phyloP scores from a whole-genome alignment of 2,797 vertebrate genomes.

The Hirundo rustica region DNA sequence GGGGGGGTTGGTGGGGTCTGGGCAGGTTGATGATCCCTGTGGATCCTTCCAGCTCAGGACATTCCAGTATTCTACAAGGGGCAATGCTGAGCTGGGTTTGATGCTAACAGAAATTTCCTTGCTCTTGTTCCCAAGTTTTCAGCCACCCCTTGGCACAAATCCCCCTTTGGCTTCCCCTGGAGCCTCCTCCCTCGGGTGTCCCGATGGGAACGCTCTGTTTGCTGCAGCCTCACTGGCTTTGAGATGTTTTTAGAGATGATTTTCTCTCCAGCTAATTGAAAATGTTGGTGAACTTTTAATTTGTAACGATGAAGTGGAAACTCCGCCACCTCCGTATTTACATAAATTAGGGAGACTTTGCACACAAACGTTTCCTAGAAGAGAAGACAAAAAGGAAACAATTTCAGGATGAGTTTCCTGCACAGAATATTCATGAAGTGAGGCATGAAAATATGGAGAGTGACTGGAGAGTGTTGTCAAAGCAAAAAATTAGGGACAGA shows the following conservation, averaged over 20 bases:
- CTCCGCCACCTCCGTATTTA: not conserved
- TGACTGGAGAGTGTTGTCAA: not conserved
- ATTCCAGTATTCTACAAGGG: not conserved
- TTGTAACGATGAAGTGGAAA: conserved; percentile 42
- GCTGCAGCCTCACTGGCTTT: not conserved
- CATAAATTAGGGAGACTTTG: conserved; percentile 52
- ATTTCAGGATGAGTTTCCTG: conserved; percentile 30
- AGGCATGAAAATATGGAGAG: not conserved
- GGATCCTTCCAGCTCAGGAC: not conserved
- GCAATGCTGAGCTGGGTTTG: not conserved
- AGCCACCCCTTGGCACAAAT: not conserved
- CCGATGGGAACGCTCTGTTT: rapidly evolving
- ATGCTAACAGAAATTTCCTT: not conserved
- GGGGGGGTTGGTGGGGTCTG: not conserved
- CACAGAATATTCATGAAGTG: conserved; percentile 55
- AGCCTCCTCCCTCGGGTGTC: not conserved
- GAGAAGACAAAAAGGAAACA: conserved; percentile 19
- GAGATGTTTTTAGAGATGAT: not conserved
- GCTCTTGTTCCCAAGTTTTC: not conserved
- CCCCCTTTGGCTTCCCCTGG: not conserved
- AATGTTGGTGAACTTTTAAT: conserved; percentile 53
- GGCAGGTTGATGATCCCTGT: not conserved
- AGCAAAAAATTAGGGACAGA: not conserved
- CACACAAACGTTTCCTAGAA: conserved; percentile 38
- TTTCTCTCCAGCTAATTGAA: conserved; percentile 46